phyloP scores from a whole-genome alignment of 2,113 vertebrate genomes.

The Puffinus mauretanicus region DNA sequence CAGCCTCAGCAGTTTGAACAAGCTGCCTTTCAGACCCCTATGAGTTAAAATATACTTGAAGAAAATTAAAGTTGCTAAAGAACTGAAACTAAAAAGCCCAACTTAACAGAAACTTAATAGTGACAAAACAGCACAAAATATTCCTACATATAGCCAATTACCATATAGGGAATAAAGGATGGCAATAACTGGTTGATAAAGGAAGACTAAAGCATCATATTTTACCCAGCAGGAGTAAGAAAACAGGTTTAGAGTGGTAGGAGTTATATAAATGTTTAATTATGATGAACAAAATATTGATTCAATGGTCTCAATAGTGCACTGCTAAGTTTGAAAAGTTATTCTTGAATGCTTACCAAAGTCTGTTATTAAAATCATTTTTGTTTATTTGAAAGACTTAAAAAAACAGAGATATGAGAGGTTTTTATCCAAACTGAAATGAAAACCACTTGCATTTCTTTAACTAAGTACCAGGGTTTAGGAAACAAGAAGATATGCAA shows the following conservation, averaged over 20 bases:
- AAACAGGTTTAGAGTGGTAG: slow-evolving; percentile 37
- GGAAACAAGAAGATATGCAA: not conserved
- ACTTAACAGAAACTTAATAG: not conserved
- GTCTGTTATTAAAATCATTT: slow-evolving; percentile 22
- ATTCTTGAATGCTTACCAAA: slow-evolving; percentile 40
- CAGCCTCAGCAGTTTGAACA: not conserved
- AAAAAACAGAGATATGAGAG: not conserved
- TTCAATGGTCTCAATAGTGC: not conserved
- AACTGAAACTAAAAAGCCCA: not conserved
- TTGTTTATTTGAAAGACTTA: slow-evolving; percentile 14
- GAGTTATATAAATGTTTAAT: slow-evolving; percentile 64
- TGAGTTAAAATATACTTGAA: not conserved
- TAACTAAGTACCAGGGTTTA: not conserved
- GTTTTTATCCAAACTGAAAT: not conserved
- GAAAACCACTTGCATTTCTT: not conserved
- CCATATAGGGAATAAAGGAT: not conserved
- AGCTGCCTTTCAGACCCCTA: not conserved
- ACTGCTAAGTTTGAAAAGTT: slow-evolving; percentile 20
- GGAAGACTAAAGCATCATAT: not conserved
- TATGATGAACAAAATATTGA: slow-evolving; percentile 53
- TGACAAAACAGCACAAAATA: not conserved
- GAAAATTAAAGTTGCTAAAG: not conserved
- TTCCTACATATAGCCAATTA: not conserved
- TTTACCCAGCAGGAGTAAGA: slow-evolving; percentile 48
- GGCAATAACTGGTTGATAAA: slow-evolving; percentile 45